These are phyloP conservation scores for Drosophila sp. DNA, from an alignment of 1,140 invertebrate species.

Conservation along the genomic window DNA sequence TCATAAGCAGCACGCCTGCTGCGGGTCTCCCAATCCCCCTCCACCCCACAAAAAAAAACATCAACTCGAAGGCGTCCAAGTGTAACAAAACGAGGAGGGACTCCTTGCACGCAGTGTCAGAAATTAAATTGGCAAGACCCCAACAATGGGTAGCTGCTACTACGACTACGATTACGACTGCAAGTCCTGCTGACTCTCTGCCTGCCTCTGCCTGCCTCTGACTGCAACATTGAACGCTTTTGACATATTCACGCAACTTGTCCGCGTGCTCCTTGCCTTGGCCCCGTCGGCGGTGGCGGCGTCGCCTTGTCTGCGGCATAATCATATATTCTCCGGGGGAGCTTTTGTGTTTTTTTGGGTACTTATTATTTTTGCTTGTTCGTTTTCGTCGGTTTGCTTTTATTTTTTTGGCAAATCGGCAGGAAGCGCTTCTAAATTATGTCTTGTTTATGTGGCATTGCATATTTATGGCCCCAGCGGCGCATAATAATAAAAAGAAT, in stretches of 20 bases:
- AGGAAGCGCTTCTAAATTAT: constrained; percentile 79
- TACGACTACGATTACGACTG: neutral
- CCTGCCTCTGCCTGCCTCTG: constrained; percentile 9
- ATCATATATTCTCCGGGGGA: constrained; percentile 68
- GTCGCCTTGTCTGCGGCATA: constrained; percentile 75
- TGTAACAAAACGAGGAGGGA: constrained; percentile 66
- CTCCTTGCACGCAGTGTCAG: constrained; percentile 71
- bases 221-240: constrained; percentile 79
- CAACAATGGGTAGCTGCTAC: constrained; percentile 54
- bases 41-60: constrained; percentile 13
- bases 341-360: constrained; percentile 40
- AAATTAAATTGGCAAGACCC: constrained; percentile 82
- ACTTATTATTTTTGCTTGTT: constrained; percentile 78
- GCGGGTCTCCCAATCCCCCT: constrained; percentile 29
- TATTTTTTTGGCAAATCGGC: constrained; percentile 76
- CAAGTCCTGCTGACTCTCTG: constrained; percentile 5
- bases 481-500: constrained; percentile 68
- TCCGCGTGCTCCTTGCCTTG: constrained; percentile 41
- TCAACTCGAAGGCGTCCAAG: constrained; percentile 76
- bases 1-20: constrained; percentile 78
- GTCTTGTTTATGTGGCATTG: constrained; percentile 81
- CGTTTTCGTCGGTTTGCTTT: constrained; percentile 13
- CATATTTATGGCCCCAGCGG: constrained; percentile 72
- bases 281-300: constrained; percentile 38
- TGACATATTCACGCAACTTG: constrained; percentile 77